phyloP scores from a whole-genome alignment of 2,888 invertebrate species.

The Boloria euphrosyne region DNA sequence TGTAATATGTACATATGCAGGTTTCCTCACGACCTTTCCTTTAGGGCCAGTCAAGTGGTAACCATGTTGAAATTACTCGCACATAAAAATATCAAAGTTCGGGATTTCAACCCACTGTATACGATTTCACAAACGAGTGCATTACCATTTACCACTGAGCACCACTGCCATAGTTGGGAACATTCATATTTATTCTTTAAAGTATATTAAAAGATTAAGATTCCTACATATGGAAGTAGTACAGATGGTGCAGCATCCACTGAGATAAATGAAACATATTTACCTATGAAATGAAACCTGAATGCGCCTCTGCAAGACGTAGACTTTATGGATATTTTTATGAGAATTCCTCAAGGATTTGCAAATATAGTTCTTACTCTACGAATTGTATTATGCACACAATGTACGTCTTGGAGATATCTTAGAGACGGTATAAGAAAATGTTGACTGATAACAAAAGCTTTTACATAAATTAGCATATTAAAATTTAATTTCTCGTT shows the following conservation, averaged over 20 bases:
- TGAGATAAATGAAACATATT: conserved; percentile 15
- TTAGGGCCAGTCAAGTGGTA: no score
- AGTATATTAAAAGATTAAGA: neutral
- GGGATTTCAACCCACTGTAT: no score
- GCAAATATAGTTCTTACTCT: conserved; percentile 35
- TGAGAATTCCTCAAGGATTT: conserved; percentile 32
- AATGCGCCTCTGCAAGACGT: conserved; percentile 23
- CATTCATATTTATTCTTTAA: no score
- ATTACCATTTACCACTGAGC: no score
- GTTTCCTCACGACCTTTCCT: no score
- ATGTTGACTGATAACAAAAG: conserved; percentile 1
- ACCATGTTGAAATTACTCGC: no score
- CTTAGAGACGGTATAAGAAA: conserved; percentile 5
- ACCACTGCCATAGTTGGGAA: no score
- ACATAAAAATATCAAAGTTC: no score
- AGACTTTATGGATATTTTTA: conserved; percentile 34
- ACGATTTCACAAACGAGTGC: no score
- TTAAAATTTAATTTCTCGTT: neutral
- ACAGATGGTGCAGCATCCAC: neutral
- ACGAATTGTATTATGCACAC: conserved; percentile 26
- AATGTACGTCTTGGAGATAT: neutral
- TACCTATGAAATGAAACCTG: conserved; percentile 23
- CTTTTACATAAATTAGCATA: neutral
- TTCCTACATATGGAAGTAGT: neutral
- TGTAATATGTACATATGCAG: no score